These are phyloP conservation scores for Cryptosula pallasiana DNA, from an alignment of 2,888 invertebrate species.

Conservation along the genomic window DNA sequence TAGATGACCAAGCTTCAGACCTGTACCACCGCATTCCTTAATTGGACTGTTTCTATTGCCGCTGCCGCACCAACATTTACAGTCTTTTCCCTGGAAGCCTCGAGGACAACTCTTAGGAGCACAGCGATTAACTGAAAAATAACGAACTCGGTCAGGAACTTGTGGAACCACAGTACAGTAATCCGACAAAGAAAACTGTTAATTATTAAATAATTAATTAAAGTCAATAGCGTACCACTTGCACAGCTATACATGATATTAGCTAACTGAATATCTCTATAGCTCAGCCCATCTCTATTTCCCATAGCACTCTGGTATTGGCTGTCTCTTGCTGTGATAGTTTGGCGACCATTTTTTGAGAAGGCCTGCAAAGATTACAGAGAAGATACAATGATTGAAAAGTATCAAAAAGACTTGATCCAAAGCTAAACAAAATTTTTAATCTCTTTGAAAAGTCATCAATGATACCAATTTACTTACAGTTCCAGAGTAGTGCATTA, in stretches of 20 bases:
- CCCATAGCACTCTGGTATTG: slow-evolving; percentile 27
- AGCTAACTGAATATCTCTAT: slow-evolving; percentile 36
- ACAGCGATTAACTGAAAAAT: neutral
- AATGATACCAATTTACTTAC: slow-evolving; percentile 27
- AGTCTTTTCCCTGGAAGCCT: no score
- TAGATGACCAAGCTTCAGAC: no score
- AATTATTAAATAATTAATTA: no score
- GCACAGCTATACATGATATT: no score
- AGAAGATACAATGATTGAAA: no score
- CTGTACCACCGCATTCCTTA: neutral
- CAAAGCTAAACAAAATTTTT: no score
- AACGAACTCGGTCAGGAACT: no score
- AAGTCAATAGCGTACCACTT: no score
- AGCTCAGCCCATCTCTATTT: slow-evolving; percentile 31
- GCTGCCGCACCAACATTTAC: neutral
- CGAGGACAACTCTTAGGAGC: neutral
- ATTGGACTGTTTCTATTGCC: neutral
- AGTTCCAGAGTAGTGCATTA: slow-evolving; percentile 26
- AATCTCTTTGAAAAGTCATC: no score
- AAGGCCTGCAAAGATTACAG: slow-evolving; percentile 27
- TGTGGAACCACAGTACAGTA: no score
- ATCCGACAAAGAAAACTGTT: no score
- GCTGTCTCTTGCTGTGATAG: slow-evolving; percentile 26
- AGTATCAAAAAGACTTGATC: no score
- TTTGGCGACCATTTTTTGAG: slow-evolving; percentile 26